These are phyloP conservation scores for Coptotermes formosanus DNA, from an alignment of 1,140 invertebrate species.

Conservation along the genomic window DNA sequence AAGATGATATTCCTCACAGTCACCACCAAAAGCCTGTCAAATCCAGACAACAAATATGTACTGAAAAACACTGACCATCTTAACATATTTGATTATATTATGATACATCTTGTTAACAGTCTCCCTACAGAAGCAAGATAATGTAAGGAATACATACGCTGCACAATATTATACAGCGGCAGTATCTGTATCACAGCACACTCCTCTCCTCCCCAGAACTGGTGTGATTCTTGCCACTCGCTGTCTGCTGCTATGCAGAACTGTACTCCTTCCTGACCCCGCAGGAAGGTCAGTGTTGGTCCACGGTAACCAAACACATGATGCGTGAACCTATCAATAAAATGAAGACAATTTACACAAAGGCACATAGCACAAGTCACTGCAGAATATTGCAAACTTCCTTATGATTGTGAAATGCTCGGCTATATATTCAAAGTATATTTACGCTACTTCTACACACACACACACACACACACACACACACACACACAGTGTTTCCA, in stretches of 20 bases:
- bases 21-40: no score
- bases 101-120: no score
- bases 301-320: slow-evolving; percentile 84
- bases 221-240: slow-evolving; percentile 83
- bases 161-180: slow-evolving; percentile 65
- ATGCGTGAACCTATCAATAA: slow-evolving; percentile 62
- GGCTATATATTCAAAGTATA: background rate
- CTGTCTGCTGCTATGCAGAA: slow-evolving; percentile 75
- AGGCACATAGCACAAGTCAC: background rate
- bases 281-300: slow-evolving; percentile 76
- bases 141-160: slow-evolving; percentile 47
- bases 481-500: no score
- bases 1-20: no score
- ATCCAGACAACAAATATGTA: no score
- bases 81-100: no score
- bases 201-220: slow-evolving; percentile 79
- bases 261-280: slow-evolving; percentile 62
- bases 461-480: no score
- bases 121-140: background rate
- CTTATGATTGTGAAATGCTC: slow-evolving; percentile 4
- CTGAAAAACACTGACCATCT: no score
- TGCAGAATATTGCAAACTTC: background rate
- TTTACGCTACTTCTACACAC: background rate
- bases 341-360: background rate
- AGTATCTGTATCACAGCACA: slow-evolving; percentile 74